Conservation (phyloP, 2,113 vertebrate species). For the Eudyptes chrysolophus region DNA sequence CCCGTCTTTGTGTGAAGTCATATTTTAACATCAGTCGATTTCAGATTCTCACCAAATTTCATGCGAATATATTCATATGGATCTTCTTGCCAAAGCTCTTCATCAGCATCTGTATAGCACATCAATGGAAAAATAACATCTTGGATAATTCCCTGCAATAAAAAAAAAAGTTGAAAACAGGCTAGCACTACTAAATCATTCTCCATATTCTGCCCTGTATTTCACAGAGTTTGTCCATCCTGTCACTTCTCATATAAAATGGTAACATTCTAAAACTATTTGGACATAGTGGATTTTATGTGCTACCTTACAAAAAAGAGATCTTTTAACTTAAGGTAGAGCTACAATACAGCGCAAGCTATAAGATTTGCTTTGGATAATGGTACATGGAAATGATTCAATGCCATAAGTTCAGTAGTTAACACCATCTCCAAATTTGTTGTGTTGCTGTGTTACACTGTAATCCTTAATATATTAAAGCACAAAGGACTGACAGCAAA, state of each 20-base stretch:
- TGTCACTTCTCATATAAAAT: background rate
- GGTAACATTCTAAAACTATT: background rate
- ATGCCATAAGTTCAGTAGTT: background rate
- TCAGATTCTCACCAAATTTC: slow-evolving; percentile 89
- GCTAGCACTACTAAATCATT: background rate
- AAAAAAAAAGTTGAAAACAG: background rate
- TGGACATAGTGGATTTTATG: background rate
- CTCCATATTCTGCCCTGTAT: background rate
- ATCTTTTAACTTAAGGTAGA: background rate
- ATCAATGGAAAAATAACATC: slow-evolving; percentile 90
- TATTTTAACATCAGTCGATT: background rate
- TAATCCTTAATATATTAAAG: background rate
- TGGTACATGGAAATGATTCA: background rate
- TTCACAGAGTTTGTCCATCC: background rate
- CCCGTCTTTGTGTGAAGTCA: fast-evolving
- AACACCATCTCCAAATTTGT: background rate
- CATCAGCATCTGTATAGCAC: slow-evolving; percentile 99
- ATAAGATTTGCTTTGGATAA: background rate
- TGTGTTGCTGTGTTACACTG: background rate
- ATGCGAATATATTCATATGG: slow-evolving; percentile 99
- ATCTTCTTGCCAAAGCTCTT: slow-evolving; percentile 98
- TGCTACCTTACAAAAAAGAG: background rate
- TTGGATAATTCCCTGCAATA: slow-evolving; percentile 81
- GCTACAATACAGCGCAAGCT: background rate
- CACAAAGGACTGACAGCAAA: background rate